Conservation (phyloP, 92 coral and sea anemone genomes). For the Zoanthus solanderi region DNA sequence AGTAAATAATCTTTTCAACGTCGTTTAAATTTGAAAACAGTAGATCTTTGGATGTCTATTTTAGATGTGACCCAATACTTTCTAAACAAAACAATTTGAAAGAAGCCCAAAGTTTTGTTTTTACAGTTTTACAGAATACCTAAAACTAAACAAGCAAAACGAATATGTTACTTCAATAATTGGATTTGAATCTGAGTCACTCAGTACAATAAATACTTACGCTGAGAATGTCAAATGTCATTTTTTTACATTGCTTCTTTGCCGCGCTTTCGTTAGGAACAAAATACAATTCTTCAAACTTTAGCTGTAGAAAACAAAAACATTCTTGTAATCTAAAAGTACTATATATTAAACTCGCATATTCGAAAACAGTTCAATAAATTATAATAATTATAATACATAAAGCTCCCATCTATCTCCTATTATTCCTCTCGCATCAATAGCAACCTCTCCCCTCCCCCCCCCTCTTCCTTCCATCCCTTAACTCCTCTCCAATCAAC, state of each 20-base stretch:
- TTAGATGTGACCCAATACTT: no score
- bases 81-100: no score
- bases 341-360: no score
- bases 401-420: not conserved
- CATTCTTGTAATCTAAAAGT: not conserved
- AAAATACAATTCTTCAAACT: constrained; percentile 76
- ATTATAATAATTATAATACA: not conserved
- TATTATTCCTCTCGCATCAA: not conserved
- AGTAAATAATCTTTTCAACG: no score
- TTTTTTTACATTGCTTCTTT: constrained; percentile 68
- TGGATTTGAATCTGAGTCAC: no score
- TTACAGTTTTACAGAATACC: no score
- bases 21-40: no score
- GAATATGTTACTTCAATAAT: not conserved
- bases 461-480: not conserved
- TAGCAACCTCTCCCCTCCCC: not conserved
- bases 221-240: constrained; percentile 47
- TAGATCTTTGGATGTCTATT: no score
- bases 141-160: no score
- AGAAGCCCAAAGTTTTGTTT: no score
- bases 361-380: not conserved
- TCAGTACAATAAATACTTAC: constrained; percentile 58
- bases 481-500: no score
- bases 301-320: constrained; percentile 58
- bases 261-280: constrained; percentile 83